Percentiles rank a stretch among this genome's conserved stretches.
These are phyloP conservation scores for Rynchops niger DNA, from an alignment of 2,113 vertebrate species.

Conservation along the genomic window DNA sequence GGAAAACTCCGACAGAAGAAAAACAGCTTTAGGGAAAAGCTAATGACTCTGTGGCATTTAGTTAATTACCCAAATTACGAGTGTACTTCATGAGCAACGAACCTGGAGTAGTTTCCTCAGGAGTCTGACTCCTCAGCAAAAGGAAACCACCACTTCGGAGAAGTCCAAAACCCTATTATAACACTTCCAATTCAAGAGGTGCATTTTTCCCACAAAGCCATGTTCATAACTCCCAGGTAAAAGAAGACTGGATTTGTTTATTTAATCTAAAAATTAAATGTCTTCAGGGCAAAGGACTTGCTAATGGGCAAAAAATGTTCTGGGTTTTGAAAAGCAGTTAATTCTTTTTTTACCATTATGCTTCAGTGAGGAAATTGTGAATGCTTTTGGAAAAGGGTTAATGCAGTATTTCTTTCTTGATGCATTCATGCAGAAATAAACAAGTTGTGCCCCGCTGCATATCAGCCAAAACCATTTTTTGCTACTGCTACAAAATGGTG, in stretches of 20 bases:
- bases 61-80: neutral
- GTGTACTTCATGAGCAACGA: neutral
- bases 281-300: neutral
- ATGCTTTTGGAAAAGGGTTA: neutral
- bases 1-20: constrained; percentile 18
- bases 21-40: constrained; percentile 26
- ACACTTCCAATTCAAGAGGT: neutral
- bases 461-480: neutral
- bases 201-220: neutral
- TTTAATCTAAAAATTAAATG: neutral
- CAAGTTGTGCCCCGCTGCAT: neutral
- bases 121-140: neutral
- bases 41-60: neutral
- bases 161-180: neutral
- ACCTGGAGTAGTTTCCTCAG: neutral
- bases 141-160: neutral
- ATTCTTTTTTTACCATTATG: neutral
- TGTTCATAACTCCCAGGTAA: neutral
- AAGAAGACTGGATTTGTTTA: neutral
- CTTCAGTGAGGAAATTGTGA: neutral
- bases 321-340: neutral
- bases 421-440: neutral
- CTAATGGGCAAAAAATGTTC: neutral
- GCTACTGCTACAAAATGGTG: neutral
- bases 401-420: neutral